Conservation (phyloP, 2,888 invertebrate genomes). For the Tipula unca region DNA sequence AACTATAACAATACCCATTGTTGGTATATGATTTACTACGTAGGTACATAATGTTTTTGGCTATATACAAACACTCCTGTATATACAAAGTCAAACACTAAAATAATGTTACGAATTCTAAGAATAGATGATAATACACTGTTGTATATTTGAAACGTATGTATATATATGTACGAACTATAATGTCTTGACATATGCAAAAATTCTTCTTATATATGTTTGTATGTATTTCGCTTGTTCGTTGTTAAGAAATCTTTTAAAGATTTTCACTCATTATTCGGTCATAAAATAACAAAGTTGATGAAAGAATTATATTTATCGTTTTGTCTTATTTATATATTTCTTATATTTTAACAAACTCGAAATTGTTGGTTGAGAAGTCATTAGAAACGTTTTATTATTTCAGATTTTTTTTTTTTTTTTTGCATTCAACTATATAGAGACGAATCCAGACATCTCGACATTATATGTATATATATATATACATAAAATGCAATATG, state of each 20-base stretch:
- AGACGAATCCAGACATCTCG: not conserved
- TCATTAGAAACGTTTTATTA: constrained; percentile 14
- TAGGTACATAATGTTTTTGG: not conserved
- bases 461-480: not conserved
- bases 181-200: not conserved
- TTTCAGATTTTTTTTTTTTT: not conserved
- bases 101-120: not conserved
- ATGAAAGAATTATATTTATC: constrained; percentile 14
- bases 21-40: not conserved
- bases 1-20: not conserved
- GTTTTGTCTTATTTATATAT: constrained; percentile 9
- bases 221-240: not conserved
- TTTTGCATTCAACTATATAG: constrained; percentile 8
- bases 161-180: not conserved
- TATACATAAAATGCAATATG: not conserved
- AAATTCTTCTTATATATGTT: not conserved
- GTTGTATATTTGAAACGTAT: not conserved
- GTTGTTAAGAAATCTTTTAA: not conserved
- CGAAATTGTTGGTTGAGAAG: not conserved
- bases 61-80: not conserved
- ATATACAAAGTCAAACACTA: not conserved
- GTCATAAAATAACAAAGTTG: constrained; percentile 14
- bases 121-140: not conserved
- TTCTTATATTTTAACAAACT: not conserved
- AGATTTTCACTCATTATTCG: constrained; percentile 8